phyloP scores from a whole-genome alignment of 2,113 vertebrate genomes.

The Barnardius zonarius region DNA sequence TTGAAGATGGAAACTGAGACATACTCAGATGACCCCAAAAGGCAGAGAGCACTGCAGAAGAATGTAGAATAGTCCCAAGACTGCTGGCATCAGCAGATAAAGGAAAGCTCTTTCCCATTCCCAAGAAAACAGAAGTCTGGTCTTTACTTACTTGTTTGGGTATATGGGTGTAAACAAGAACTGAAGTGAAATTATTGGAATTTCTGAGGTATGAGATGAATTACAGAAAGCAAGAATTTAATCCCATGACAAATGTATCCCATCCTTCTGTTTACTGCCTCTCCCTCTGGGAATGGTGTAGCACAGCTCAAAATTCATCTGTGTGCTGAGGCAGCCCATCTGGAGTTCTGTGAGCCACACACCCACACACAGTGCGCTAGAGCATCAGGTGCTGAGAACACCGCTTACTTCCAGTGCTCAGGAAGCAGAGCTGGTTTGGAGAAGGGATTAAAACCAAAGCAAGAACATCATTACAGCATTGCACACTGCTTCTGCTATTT shows the following conservation, averaged over 20 bases:
- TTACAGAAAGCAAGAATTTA: background rate
- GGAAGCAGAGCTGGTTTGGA: background rate
- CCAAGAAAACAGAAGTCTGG: background rate
- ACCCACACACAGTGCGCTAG: fast-evolving
- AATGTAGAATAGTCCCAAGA: background rate
- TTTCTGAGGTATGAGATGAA: background rate
- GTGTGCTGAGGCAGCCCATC: background rate
- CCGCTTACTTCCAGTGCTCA: background rate
- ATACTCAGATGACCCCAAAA: background rate
- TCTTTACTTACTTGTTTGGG: background rate
- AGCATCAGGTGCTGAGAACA: background rate
- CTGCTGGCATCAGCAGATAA: background rate
- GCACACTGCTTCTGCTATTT: background rate
- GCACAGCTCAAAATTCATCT: background rate
- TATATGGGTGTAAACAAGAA: background rate
- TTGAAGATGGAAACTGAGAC: background rate
- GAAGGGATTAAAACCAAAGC: background rate
- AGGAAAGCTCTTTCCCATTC: background rate
- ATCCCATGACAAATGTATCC: background rate
- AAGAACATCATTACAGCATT: background rate
- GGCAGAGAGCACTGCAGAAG: background rate
- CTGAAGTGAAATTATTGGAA: background rate
- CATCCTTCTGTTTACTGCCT: background rate
- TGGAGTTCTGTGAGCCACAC: background rate
- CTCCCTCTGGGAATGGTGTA: background rate